phyloP scores from a whole-genome alignment of 1,140 invertebrate species.

The Drosophila equinoxialis region DNA sequence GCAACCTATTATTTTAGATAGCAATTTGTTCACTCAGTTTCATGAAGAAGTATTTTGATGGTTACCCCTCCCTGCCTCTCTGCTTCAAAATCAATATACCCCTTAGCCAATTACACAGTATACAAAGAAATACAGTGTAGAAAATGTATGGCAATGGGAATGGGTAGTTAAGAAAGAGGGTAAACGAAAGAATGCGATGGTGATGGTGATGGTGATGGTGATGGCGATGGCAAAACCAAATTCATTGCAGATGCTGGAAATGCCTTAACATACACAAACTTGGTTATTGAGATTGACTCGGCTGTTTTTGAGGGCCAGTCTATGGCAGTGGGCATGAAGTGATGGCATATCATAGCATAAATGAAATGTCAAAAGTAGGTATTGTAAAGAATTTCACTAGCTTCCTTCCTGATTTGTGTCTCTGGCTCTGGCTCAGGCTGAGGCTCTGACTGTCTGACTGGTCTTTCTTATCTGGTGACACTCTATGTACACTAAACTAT shows the following conservation, averaged over 20 bases:
- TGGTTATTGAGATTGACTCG: slow-evolving; percentile 6
- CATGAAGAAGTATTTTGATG: no score
- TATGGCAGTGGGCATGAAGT: neutral
- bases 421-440: neutral
- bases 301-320: slow-evolving; percentile 2
- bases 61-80: no score
- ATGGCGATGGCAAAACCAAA: slow-evolving; percentile 40
- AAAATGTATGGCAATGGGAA: slow-evolving; percentile 21
- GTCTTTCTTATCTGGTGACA: neutral
- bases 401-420: slow-evolving; percentile 52
- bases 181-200: slow-evolving; percentile 11
- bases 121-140: slow-evolving; percentile 11
- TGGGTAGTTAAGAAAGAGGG: neutral
- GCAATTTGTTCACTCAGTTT: no score
- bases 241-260: slow-evolving; percentile 51
- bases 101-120: slow-evolving; percentile 4
- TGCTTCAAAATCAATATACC: neutral
- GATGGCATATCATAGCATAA: slow-evolving; percentile 20
- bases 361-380: slow-evolving; percentile 63
- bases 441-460: neutral
- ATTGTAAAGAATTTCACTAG: slow-evolving; percentile 54
- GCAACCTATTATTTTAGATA: no score
- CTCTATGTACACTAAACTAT: slow-evolving; percentile 4
- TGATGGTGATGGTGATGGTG: slow-evolving; percentile 16
- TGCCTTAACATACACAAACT: slow-evolving; percentile 10